Percentiles rank a stretch among this genome's conserved stretches.
These are phyloP conservation scores for Graphium colonna DNA, from an alignment of 2,888 invertebrate genomes.

Conservation along the genomic window DNA sequence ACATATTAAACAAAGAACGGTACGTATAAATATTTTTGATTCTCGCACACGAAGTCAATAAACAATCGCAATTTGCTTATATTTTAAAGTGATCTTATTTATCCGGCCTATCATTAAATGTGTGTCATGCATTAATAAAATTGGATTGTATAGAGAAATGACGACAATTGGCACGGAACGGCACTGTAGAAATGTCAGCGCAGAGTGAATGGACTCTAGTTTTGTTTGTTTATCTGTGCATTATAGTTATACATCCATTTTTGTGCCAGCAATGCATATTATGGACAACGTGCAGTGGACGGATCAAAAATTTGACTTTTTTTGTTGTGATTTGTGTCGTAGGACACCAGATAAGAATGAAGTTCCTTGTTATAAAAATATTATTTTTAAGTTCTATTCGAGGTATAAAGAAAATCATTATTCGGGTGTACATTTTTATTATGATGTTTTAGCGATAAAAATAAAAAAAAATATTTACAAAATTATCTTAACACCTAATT, in stretches of 20 bases:
- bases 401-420: too few relatives aligned
- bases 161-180: conserved; percentile 56
- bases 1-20: not conserved
- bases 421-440: too few relatives aligned
- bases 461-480: too few relatives aligned
- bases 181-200: conserved; percentile 68
- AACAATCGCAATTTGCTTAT: not conserved
- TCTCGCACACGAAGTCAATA: not conserved
- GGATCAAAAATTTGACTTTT: too few relatives aligned
- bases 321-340: too few relatives aligned
- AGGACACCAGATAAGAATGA: too few relatives aligned
- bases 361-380: too few relatives aligned
- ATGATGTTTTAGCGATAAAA: too few relatives aligned
- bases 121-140: conserved; percentile 12
- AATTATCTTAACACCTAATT: too few relatives aligned
- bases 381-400: too few relatives aligned
- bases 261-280: conserved; percentile 64
- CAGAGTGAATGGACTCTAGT: conserved; percentile 73
- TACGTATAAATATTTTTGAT: not conserved
- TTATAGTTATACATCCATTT: conserved; percentile 71
- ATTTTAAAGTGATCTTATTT: not conserved
- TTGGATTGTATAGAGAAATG: conserved; percentile 14
- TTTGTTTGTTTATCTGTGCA: conserved; percentile 68
- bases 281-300: conserved; percentile 54
- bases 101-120: not conserved